phyloP scores from a whole-genome alignment of 1,140 invertebrate species.

The Scaptomyza montana region DNA sequence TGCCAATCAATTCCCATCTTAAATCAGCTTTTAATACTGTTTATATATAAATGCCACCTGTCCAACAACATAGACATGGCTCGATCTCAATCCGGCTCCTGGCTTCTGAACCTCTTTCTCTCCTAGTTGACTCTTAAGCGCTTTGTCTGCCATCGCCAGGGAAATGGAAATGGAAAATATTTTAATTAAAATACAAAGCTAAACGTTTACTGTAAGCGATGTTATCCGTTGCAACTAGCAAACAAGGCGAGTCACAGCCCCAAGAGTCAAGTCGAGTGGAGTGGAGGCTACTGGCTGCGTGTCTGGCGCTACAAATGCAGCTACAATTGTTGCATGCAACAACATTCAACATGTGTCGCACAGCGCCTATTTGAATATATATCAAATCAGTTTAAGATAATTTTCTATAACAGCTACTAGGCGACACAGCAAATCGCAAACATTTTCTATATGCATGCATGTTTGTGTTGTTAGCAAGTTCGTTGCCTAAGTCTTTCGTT shows the following conservation, averaged over 20 bases:
- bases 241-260: constrained; percentile 43
- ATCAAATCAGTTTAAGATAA: constrained; percentile 82
- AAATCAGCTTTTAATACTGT: constrained; percentile 67
- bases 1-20: constrained; percentile 63
- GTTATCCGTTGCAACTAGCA: constrained; percentile 66
- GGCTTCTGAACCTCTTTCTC: not conserved
- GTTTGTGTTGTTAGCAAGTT: constrained; percentile 24
- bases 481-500: constrained; percentile 48
- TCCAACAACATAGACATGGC: constrained; percentile 64
- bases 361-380: constrained; percentile 81
- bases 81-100: constrained; percentile 63
- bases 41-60: constrained; percentile 65
- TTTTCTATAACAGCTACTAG: constrained; percentile 76
- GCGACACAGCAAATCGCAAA: constrained; percentile 50
- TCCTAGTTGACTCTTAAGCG: constrained; percentile 7
- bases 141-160: constrained; percentile 33
- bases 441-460: constrained; percentile 47
- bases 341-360: constrained; percentile 75
- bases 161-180: constrained; percentile 74
- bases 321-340: constrained; percentile 76
- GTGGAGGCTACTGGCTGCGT: constrained; percentile 60
- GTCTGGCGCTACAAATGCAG: constrained; percentile 58
- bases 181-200: constrained; percentile 81
- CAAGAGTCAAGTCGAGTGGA: not conserved
- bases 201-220: constrained; percentile 79